phyloP scores from a whole-genome alignment of 1,140 invertebrate genomes.

The Conopomorpha cramerella region DNA sequence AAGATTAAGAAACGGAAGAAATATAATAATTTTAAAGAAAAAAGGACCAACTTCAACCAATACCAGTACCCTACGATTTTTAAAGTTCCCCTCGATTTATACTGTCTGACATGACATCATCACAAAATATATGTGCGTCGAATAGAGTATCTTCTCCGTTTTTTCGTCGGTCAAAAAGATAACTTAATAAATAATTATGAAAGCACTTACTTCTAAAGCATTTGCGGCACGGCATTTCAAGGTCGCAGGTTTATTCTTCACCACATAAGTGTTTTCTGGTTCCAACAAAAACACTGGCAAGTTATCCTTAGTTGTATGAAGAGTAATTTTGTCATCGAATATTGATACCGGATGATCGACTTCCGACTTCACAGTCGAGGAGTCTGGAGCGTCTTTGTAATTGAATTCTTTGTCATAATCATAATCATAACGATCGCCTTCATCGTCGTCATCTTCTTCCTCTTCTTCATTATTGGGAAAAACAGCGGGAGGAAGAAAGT shows the following conservation, averaged over 20 bases:
- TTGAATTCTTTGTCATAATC: constrained; percentile 46
- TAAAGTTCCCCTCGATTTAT: too few species aligned
- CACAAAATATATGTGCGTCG: too few species aligned
- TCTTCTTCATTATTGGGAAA: constrained; percentile 29
- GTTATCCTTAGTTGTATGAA: constrained; percentile 62
- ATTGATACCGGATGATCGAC: constrained; percentile 10
- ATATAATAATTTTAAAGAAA: too few species aligned
- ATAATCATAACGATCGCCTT: constrained; percentile 37
- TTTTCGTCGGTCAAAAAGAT: too few species aligned
- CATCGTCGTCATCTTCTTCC: constrained; percentile 34
- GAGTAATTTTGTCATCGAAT: constrained; percentile 53
- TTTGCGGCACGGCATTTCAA: constrained; percentile 80
- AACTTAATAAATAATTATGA: too few species aligned
- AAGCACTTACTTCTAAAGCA: constrained; percentile 65
- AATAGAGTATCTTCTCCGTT: too few species aligned
- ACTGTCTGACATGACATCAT: too few species aligned
- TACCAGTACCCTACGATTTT: too few species aligned
- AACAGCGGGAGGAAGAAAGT: constrained; percentile 36
- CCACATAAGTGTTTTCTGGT: constrained; percentile 80
- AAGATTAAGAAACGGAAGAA: too few species aligned
- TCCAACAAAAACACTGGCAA: constrained; percentile 80
- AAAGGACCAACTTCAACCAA: too few species aligned
- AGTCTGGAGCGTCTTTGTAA: constrained; percentile 44
- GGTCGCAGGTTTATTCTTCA: constrained; percentile 82
- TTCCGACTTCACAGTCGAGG: constrained; percentile 15